These are phyloP conservation scores for Saguinus oedipus DNA, from an alignment of 2,797 vertebrate species.

Conservation along the genomic window DNA sequence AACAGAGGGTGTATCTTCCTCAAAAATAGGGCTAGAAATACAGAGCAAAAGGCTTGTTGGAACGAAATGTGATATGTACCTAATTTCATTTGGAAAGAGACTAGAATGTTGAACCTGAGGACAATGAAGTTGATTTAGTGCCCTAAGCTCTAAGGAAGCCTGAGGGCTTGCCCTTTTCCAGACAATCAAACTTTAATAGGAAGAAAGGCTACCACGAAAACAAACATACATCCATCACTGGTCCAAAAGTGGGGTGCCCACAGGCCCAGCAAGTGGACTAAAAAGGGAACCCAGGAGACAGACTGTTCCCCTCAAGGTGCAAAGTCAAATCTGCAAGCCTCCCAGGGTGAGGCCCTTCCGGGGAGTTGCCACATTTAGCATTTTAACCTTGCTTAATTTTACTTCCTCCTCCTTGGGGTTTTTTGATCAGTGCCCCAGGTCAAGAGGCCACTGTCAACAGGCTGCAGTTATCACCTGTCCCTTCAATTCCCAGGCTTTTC, in stretches of 20 bases:
- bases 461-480: neutral
- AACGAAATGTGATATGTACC: accelerated
- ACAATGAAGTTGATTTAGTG: neutral
- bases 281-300: neutral
- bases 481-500: neutral
- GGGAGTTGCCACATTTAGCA: neutral
- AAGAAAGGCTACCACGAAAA: neutral
- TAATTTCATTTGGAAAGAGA: neutral
- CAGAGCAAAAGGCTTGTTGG: neutral
- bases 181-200: neutral
- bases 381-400: slow-evolving; percentile 1
- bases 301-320: neutral
- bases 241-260: neutral
- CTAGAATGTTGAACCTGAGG: neutral
- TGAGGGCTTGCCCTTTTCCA: neutral
- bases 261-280: neutral
- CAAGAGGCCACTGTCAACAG: neutral
- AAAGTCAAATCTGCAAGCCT: neutral
- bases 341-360: neutral
- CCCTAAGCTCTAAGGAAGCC: neutral
- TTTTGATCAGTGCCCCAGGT: neutral
- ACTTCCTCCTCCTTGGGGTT: slow-evolving; percentile 42
- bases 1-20: slow-evolving; percentile 97
- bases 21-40: slow-evolving; percentile 94
- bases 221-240: neutral